Evolutionary conservation across 2,113 vertebrate genomes (phyloP), one percentile per base, ranked within the genome.

Genomic region (Ceyx melanurus): DNA sequence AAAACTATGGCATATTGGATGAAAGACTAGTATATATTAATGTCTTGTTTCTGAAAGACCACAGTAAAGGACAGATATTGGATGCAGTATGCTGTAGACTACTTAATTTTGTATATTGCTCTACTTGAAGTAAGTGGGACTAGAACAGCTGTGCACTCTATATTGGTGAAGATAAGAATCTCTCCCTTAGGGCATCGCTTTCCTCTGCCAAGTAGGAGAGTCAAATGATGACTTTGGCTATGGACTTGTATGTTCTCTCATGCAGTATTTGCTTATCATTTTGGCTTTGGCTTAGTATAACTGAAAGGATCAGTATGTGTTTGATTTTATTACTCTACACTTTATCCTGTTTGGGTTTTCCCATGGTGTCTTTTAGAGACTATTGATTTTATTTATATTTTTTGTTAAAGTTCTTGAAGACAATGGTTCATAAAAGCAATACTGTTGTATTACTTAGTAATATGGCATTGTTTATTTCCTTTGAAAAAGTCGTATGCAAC

Each of bases 191-290:
- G 92, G 58, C 56, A 43, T 46, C 1, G 4, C 61, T 90, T 85
- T 79, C 65, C 75, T 79, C 86, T 58, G 58, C 81, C 72, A 82
- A 90, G 92, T 54, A 68, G 91, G 77, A 66, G 85, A 89, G 57
- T 86, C 89, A 92, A 92, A 45, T 22, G 62, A 20, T 70, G 54
- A 58, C 74, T 84, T 82, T 79, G 87, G 42, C 61, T 81, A 4
- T 51, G 60, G 73, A 22, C 37, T 76, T 21, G 31, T 35, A 48
- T 81, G 31, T 48, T 90, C 70, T 75, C 31, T 56, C 50, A 4
- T 15, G 20, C 4, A 57, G 68, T 22, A 48, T 65, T 54, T 57
- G 21, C 33, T 73, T 76, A n/a, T 26, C 2, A 1, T 60, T 46
- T 37, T 62, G 40, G 78, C 28, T 80, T 89, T 64, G 58, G 17